A percentile compares a stretch with the other conserved stretches of the same genome.
Conservation (phyloP, 2,113 vertebrate genomes). For the Guaruba guarouba region DNA sequence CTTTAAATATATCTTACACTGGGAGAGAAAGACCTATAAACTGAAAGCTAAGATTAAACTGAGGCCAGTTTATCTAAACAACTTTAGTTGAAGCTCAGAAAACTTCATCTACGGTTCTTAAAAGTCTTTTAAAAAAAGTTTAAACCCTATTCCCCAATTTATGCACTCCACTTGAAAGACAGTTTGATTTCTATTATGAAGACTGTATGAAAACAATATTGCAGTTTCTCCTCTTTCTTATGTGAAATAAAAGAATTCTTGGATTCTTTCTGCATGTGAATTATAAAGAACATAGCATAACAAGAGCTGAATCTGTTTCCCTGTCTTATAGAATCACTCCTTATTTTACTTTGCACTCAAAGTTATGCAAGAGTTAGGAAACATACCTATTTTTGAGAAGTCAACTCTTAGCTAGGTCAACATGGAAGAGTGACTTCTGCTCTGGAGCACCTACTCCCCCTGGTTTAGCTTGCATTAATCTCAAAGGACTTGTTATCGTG, state of each 20-base stretch:
- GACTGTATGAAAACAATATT: neutral
- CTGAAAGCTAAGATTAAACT: neutral
- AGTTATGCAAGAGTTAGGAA: neutral
- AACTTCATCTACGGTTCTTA: neutral
- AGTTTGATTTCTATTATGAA: slow-evolving; percentile 36
- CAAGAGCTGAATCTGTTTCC: neutral
- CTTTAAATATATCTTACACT: neutral
- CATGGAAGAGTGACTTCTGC: neutral
- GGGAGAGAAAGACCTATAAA: neutral
- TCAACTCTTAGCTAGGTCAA: slow-evolving; percentile 43
- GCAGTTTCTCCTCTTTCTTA: slow-evolving; percentile 13
- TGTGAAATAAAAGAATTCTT: neutral
- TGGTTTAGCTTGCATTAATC: neutral
- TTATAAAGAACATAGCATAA: neutral
- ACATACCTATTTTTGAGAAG: slow-evolving; percentile 1
- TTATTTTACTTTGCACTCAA: neutral
- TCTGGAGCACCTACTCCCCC: neutral
- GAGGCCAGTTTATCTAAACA: neutral
- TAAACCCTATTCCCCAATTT: slow-evolving; percentile 13
- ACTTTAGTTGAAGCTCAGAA: neutral
- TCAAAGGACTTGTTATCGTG: slow-evolving; percentile 35
- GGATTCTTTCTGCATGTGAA: neutral
- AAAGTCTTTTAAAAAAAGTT: neutral
- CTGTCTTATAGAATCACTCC: neutral
- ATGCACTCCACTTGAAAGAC: neutral